Conservation (phyloP, 2,888 invertebrate genomes). For the Polia nebulosa region DNA sequence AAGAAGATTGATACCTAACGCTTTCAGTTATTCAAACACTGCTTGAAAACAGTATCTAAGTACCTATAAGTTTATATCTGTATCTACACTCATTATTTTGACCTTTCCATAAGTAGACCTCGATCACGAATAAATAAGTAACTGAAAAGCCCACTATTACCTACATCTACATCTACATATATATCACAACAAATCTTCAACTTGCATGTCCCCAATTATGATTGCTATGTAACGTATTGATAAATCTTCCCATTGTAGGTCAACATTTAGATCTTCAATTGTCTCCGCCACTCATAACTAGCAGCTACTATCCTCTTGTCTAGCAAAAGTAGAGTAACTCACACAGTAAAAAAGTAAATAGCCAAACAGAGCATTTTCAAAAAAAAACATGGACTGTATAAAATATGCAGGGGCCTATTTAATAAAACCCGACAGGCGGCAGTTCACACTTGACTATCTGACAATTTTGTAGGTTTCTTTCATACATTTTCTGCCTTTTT, state of each 20-base stretch:
- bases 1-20: not conserved
- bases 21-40: not conserved
- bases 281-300: not conserved
- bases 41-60: not conserved
- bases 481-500: no score
- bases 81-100: no score
- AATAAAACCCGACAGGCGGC: no score
- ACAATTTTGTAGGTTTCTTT: no score
- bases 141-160: not conserved
- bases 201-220: conserved; percentile 5
- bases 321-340: not conserved
- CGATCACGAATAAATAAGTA: not conserved
- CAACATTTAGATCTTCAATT: conserved; percentile 34
- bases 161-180: not conserved
- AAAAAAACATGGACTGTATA: no score
- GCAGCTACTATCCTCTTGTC: no score
- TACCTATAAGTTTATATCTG: not conserved
- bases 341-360: not conserved
- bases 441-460: no score
- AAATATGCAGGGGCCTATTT: no score
- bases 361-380: not conserved
- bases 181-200: not conserved
- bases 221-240: conserved; percentile 28
- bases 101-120: no score
- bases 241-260: conserved; percentile 31